Conservation (phyloP, 2,113 vertebrate genomes). For the Salvator merianae region DNA sequence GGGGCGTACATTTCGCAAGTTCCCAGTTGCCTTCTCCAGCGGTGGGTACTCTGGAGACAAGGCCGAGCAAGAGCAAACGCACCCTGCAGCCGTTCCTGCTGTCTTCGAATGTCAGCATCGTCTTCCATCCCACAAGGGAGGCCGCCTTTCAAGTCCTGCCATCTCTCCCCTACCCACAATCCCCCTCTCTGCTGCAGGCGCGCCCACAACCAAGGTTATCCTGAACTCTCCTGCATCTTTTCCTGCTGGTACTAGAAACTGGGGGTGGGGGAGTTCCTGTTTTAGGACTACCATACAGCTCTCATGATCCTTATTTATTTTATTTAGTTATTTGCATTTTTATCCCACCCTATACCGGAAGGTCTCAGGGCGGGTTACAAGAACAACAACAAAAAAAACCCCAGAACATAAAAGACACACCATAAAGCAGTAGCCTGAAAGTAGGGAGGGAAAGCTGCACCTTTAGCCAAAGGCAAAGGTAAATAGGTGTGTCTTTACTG, state of each 20-base stretch:
- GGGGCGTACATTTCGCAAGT: not conserved
- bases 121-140: not conserved
- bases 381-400: too few species aligned
- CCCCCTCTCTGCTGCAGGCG: not conserved
- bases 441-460: too few species aligned
- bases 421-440: too few species aligned
- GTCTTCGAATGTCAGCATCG: not conserved
- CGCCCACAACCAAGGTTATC: not conserved
- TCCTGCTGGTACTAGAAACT: too few species aligned
- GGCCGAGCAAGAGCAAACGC: not conserved
- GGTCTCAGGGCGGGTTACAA: too few species aligned
- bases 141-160: too few species aligned
- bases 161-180: not conserved
- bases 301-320: not conserved
- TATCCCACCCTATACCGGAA: too few species aligned
- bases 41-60: not conserved
- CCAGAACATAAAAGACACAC: too few species aligned
- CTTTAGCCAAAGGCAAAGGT: too few species aligned
- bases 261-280: too few species aligned
- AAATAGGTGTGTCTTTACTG: too few species aligned
- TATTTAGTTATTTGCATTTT: too few species aligned
- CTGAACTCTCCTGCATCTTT: not conserved
- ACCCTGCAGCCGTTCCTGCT: not conserved
- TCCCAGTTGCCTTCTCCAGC: not conserved
- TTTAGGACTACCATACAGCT: not conserved